phyloP scores from a whole-genome alignment of 2,797 vertebrate species.

The Trichosurus vulpecula region DNA sequence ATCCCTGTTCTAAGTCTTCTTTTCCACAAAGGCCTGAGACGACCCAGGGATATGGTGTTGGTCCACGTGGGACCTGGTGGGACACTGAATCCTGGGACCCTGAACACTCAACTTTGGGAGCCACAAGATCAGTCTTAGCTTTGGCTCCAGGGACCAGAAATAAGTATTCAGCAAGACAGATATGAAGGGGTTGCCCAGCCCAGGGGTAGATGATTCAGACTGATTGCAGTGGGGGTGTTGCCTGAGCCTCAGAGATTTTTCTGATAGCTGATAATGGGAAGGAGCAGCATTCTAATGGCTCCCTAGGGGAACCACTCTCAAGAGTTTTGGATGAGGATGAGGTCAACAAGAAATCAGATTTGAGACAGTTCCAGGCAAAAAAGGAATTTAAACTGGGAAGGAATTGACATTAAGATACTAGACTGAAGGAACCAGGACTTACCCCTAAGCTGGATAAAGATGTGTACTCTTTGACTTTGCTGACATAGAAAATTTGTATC shows the following conservation, averaged over 20 bases:
- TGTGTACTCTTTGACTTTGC: background rate
- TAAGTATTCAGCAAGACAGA: background rate
- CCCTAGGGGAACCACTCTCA: background rate
- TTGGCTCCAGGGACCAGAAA: background rate
- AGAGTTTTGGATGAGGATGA: background rate
- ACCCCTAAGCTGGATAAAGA: background rate
- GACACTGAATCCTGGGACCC: background rate
- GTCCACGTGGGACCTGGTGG: background rate
- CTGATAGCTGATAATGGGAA: background rate
- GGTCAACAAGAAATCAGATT: background rate
- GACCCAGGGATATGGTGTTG: background rate
- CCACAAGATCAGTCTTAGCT: background rate
- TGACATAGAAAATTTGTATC: background rate
- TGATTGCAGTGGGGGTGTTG: background rate
- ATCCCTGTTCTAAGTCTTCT: background rate
- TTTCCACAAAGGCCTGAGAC: background rate
- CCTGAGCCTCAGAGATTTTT: background rate
- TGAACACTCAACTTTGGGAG: background rate
- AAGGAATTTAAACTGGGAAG: background rate
- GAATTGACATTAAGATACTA: background rate
- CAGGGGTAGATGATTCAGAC: background rate
- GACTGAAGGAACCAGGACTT: background rate
- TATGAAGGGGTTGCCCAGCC: background rate
- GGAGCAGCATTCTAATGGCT: background rate
- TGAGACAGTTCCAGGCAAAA: background rate